Percentiles rank a stretch among this genome's conserved stretches.
These are phyloP conservation scores for Poecilia wingei DNA, from an alignment of 2,797 vertebrate genomes.

Conservation along the genomic window DNA sequence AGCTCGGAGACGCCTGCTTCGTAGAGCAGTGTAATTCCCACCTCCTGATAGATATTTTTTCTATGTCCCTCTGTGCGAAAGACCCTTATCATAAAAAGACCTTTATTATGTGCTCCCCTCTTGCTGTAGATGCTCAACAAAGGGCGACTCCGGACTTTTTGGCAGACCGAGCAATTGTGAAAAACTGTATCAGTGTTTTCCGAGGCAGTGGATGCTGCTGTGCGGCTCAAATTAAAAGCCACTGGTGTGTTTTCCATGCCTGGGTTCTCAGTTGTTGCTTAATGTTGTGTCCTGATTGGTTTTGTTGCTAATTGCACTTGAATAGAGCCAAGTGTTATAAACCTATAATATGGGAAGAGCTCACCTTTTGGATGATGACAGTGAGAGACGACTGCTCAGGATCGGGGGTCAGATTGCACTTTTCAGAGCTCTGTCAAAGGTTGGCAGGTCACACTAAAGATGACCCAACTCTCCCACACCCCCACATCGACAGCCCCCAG, in stretches of 20 bases:
- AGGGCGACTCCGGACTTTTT: constrained; percentile 77
- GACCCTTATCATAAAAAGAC: constrained; percentile 84
- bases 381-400: constrained; percentile 66
- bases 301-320: constrained; percentile 3
- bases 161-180: constrained; percentile 78
- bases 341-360: constrained; percentile 2
- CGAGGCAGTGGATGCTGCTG: constrained; percentile 38
- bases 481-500: constrained; percentile 73
- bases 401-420: constrained; percentile 73
- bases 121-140: constrained; percentile 74
- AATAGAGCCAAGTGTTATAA: background rate
- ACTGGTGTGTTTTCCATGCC: constrained; percentile 21
- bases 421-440: constrained; percentile 72
- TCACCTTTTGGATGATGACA: constrained; percentile 56
- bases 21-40: constrained; percentile 83
- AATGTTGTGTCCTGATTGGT: background rate
- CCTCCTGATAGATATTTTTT: constrained; percentile 85
- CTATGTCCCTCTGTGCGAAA: constrained; percentile 72
- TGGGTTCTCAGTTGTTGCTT: background rate
- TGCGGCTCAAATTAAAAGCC: constrained; percentile 60
- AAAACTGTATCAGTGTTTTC: constrained; percentile 68
- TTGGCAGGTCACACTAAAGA: constrained; percentile 72
- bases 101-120: constrained; percentile 78
- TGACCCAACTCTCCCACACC: constrained; percentile 71
- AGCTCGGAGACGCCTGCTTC: constrained; percentile 83